These are phyloP conservation scores for Jacana jacana DNA, from an alignment of 2,113 vertebrate genomes.

Conservation along the genomic window DNA sequence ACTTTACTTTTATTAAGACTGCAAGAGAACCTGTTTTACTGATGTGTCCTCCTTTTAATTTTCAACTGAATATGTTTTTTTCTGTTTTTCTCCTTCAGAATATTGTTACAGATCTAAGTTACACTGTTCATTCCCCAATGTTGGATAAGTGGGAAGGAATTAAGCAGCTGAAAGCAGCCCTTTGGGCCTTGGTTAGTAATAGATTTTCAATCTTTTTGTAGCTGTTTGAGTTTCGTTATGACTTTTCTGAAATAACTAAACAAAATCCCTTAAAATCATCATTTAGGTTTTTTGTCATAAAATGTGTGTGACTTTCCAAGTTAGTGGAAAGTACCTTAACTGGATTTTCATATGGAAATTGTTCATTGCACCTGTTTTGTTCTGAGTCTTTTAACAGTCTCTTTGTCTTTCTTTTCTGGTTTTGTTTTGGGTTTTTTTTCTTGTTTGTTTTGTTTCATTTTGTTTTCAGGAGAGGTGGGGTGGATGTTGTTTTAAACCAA, in stretches of 20 bases:
- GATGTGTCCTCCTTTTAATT: neutral
- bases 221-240: neutral
- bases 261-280: neutral
- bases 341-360: neutral
- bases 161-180: constrained; percentile 91
- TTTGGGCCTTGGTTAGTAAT: constrained; percentile 90
- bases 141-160: constrained; percentile 96
- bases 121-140: constrained; percentile 87
- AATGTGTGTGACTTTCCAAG: neutral
- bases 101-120: constrained; percentile 90
- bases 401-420: neutral
- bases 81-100: constrained; percentile 71
- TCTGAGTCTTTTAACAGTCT: neutral
- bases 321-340: neutral
- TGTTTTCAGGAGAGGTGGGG: too few species aligned
- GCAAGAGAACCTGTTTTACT: neutral
- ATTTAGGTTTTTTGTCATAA: neutral
- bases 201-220: neutral
- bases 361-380: neutral
- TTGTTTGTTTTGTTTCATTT: too few species aligned
- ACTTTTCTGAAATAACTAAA: neutral
- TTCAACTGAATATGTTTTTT: neutral
- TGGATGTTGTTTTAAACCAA: neutral
- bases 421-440: too few species aligned
- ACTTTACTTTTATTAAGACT: neutral